Evolutionary conservation across 2,888 invertebrate species (phyloP).

Genomic region (Ditula angustiorana): DNA sequence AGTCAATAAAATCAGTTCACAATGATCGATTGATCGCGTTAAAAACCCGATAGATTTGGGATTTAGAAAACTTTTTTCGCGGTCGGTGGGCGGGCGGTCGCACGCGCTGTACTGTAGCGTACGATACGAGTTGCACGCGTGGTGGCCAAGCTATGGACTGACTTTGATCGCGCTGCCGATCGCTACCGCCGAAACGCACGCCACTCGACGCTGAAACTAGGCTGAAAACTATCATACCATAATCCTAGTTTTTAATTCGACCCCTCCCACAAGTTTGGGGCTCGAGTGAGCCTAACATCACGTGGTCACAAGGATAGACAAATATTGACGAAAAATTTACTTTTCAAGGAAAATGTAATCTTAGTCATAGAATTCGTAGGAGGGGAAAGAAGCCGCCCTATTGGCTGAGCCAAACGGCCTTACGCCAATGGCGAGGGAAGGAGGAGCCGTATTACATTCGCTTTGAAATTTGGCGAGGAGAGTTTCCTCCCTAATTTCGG

Average conservation of each 20-base stretch:
- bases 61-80: too few relatives aligned
- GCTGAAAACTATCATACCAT: constrained; percentile 14
- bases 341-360: constrained; percentile 71
- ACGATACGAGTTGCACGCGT: constrained; percentile 56
- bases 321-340: constrained; percentile 50
- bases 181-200: constrained; percentile 6
- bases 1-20: constrained; percentile 26
- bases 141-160: constrained; percentile 62
- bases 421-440: constrained; percentile 77
- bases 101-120: constrained; percentile 48
- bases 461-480: constrained; percentile 72
- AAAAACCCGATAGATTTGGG: too few relatives aligned
- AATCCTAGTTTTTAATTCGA: too few relatives aligned
- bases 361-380: constrained; percentile 62
- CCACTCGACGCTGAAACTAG: constrained; percentile 20
- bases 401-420: constrained; percentile 70
- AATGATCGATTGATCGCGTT: background rate
- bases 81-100: constrained; percentile 56
- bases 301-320: background rate
- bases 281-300: background rate
- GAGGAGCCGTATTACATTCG: constrained; percentile 71
- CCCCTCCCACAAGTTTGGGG: too few relatives aligned
- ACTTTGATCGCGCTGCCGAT: constrained; percentile 42
- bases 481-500: constrained; percentile 61
- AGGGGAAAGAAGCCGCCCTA: constrained; percentile 75